Base-by-base conservation (phyloP, 2,888 invertebrate genomes). In the Amphipoea oculea region DNA sequence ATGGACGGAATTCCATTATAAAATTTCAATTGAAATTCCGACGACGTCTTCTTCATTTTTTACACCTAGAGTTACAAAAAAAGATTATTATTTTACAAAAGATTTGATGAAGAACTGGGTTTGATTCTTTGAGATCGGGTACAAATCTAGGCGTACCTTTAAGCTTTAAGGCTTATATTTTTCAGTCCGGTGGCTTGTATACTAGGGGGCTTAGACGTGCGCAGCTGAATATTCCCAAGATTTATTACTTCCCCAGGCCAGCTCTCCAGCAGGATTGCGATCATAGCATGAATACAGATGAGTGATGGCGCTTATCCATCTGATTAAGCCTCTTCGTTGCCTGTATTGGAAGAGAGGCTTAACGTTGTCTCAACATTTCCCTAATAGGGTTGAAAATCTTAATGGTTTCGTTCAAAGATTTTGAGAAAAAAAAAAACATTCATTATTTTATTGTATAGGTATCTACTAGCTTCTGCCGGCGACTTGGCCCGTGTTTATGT, bases 1-100 rank as follows among this genome's bases (percentile, higher is more conserved):
- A 81, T 79, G 72, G 75, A 73, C 66, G 77, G 72, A 45, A 81
- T 80, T 81, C 78, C 74, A 81, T 83, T 82, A 75, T 81, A 76
- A 81, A 82, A 81, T 85, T 88, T 82, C 63, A 73, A 89, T 85
- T 77, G 81, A 76, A 82, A 87, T 86, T 88, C 81, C 76, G 45
- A 62, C n/a, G 75, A 65, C 65, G 69, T 60, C 40, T 74, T 74
- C 36, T 71, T 69, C 14, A 68, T 74, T 82, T 73, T 82, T 73
- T 69, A 54, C 71, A 74, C 62, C 66, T 85, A 67, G 65, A 84
- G 48, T 73, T 84, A 70, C 79, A 40, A 70, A 67, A 29, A 29
- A 1, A 29, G 29, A 29, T 29, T 29, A 29, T 29, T 29, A 29
- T 29, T 29, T 29, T 29, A 87, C 87, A 75, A 84, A 75, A 76